A percentile compares a stretch with the other conserved stretches of the same genome.
These are phyloP conservation scores for Zosterops japonicus DNA, from an alignment of 2,113 vertebrate species.

Conservation along the genomic window DNA sequence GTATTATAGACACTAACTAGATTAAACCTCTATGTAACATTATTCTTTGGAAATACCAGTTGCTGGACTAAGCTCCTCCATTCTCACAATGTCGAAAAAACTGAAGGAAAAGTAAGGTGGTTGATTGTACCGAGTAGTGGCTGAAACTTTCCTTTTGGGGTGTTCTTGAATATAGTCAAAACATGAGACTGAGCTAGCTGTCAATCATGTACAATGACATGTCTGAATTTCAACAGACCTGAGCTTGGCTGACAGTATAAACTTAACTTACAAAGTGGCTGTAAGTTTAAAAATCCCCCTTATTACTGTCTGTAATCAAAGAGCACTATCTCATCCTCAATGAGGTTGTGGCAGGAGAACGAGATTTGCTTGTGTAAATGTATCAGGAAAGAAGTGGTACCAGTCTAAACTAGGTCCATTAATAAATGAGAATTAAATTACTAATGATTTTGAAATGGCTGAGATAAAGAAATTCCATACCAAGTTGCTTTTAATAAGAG, in stretches of 20 bases:
- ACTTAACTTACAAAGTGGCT: background rate
- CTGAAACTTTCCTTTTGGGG: background rate
- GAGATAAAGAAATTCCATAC: slow-evolving; percentile 25
- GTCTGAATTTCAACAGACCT: background rate
- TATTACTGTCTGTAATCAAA: background rate
- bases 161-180: background rate
- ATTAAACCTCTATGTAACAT: background rate
- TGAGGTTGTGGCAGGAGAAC: background rate
- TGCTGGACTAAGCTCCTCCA: background rate
- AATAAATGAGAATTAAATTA: slow-evolving; percentile 50
- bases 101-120: background rate
- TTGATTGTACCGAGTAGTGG: background rate
- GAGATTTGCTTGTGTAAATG: background rate
- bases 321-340: background rate
- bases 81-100: background rate
- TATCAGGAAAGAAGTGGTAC: slow-evolving; percentile 11
- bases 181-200: background rate
- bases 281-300: background rate
- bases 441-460: slow-evolving; percentile 36
- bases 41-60: background rate
- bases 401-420: slow-evolving; percentile 9
- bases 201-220: background rate
- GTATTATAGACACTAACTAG: background rate
- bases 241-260: background rate
- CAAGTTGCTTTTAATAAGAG: background rate